Evolutionary conservation across 2,888 invertebrate genomes (phyloP).

Genomic region (Scaptomyza caliginosa): DNA sequence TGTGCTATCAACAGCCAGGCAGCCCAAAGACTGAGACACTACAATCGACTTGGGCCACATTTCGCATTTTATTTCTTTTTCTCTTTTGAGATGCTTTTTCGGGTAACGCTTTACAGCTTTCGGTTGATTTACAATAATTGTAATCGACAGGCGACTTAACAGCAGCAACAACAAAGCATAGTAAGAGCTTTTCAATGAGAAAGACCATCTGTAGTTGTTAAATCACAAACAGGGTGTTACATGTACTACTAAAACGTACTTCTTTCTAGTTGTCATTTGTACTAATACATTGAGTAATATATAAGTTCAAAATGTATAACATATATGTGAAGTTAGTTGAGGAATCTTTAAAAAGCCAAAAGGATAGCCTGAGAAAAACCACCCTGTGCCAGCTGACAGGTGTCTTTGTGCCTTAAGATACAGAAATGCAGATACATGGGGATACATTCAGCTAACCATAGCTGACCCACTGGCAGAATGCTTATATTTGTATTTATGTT

Average conservation of each 20-base stretch:
- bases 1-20: conserved; percentile 49
- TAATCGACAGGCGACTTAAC: conserved; percentile 43
- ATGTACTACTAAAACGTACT: too few species aligned
- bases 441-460: conserved; percentile 23
- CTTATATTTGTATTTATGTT: conserved; percentile 44
- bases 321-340: too few species aligned
- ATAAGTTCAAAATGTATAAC: too few species aligned
- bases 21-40: conserved; percentile 6
- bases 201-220: conserved; percentile 19
- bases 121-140: conserved; percentile 66
- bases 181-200: conserved; percentile 9
- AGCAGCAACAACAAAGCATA: conserved; percentile 26
- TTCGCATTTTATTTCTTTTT: conserved; percentile 13
- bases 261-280: too few species aligned
- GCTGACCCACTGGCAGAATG: conserved; percentile 47
- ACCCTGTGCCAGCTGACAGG: conserved; percentile 6
- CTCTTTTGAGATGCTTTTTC: not conserved
- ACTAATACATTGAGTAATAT: too few species aligned
- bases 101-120: conserved; percentile 31
- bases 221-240: too few species aligned
- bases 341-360: too few species aligned
- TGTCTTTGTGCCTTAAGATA: conserved; percentile 13
- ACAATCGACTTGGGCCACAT: conserved; percentile 10
- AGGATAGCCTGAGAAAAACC: too few species aligned
- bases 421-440: conserved; percentile 5